Percentiles rank a stretch among this genome's conserved stretches.
Evolutionary conservation across 2,888 invertebrate species (phyloP).

Genomic region (Geotrupes spiniger): DNA sequence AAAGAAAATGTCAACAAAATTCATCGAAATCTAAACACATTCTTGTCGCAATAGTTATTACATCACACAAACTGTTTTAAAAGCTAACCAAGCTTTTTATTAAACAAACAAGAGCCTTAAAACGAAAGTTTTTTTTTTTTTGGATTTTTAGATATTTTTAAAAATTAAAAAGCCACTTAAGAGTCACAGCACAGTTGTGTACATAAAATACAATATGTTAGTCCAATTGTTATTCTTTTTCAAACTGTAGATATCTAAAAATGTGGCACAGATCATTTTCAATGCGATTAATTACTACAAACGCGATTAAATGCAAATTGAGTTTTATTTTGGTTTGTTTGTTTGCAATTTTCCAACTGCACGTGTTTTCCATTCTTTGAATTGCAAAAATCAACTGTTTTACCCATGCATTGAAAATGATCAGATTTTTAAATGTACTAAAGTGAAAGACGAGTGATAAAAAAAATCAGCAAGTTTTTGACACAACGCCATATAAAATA

Average conservation of each 20-base stretch:
- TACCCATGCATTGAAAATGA: conserved; percentile 6
- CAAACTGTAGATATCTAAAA: conserved; percentile 6
- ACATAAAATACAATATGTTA: conserved; percentile 47
- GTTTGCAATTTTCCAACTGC: too few relatives aligned
- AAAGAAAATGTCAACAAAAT: too few relatives aligned
- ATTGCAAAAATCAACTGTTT: not conserved
- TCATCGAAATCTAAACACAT: too few relatives aligned
- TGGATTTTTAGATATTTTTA: conserved; percentile 44
- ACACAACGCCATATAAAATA: conserved; percentile 10
- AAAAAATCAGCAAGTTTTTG: conserved; percentile 1
- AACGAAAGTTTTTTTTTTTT: conserved; percentile 28
- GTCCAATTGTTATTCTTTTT: conserved; percentile 30
- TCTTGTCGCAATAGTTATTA: conserved; percentile 15
- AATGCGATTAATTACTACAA: conserved; percentile 1
- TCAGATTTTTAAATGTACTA: not conserved
- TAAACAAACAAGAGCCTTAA: conserved; percentile 41
- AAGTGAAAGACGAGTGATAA: not conserved
- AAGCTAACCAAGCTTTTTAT: conserved; percentile 42
- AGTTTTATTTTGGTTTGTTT: not conserved
- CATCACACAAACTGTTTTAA: conserved; percentile 28
- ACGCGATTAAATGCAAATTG: conserved; percentile 1
- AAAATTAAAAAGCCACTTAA: conserved; percentile 58
- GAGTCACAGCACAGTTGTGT: conserved; percentile 58
- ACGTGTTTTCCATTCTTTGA: too few relatives aligned
- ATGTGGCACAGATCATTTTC: conserved; percentile 16